A percentile compares a stretch with the other conserved stretches of the same genome.
Conservation (phyloP, 2,113 vertebrate species). For the Prietella phreatophila region DNA sequence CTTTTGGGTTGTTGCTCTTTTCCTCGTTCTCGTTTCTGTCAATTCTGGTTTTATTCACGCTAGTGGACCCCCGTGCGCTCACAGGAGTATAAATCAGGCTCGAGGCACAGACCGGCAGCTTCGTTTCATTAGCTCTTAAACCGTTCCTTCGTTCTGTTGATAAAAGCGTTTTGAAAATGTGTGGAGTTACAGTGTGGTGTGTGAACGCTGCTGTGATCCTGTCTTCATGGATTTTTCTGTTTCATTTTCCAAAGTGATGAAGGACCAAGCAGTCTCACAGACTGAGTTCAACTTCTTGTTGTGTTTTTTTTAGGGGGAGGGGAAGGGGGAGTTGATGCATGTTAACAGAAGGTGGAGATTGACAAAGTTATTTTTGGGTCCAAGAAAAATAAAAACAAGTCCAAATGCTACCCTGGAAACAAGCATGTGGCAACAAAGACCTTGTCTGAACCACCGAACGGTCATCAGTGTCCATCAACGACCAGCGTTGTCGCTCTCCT, state of each 20-base stretch:
- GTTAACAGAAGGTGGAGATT: neutral
- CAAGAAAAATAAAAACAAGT: neutral
- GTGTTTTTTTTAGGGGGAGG: neutral
- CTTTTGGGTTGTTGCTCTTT: neutral
- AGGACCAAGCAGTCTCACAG: neutral
- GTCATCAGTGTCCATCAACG: no score
- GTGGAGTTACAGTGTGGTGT: no score
- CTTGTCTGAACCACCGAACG: neutral
- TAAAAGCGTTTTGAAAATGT: neutral
- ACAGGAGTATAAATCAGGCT: neutral
- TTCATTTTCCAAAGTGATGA: conserved; percentile 12
- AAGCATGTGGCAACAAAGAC: neutral
- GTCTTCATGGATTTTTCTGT: neutral
- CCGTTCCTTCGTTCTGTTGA: neutral
- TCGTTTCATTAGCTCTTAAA: neutral
- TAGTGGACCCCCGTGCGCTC: neutral
- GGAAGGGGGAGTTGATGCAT: neutral
- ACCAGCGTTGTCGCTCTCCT: conserved; percentile 39
- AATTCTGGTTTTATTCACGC: neutral
- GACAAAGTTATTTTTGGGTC: neutral
- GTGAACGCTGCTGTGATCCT: neutral
- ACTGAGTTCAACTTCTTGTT: no score
- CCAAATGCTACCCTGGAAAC: neutral
- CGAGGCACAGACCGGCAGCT: neutral
- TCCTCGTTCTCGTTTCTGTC: neutral